These are phyloP conservation scores for Perognathus longimembris DNA, from an alignment of 2,113 vertebrate species.

Conservation along the genomic window DNA sequence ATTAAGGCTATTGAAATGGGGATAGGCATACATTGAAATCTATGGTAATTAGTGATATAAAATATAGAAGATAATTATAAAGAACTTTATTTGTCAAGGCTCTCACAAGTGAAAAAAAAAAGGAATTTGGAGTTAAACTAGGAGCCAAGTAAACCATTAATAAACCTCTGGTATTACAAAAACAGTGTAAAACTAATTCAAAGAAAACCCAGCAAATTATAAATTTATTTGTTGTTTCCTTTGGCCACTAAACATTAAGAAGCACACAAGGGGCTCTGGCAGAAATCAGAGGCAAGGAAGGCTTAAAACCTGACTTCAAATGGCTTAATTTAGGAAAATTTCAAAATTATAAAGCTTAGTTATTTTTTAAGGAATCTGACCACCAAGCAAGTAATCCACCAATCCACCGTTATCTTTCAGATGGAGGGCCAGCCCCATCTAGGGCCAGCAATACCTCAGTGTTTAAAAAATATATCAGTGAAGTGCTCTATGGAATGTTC, in stretches of 20 bases:
- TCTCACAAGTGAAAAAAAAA: slow-evolving; percentile 29
- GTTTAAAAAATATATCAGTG: slow-evolving; percentile 40
- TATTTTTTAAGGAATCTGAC: slow-evolving; percentile 47
- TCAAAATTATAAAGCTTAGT: slow-evolving; percentile 14
- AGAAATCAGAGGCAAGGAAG: slow-evolving; percentile 15
- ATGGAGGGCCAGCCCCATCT: neutral
- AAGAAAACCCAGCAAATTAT: slow-evolving; percentile 27
- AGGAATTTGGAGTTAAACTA: neutral
- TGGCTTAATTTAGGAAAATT: slow-evolving; percentile 16
- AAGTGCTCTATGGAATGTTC: neutral
- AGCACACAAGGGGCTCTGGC: neutral
- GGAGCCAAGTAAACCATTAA: neutral
- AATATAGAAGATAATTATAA: slow-evolving; percentile 47
- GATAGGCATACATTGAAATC: neutral
- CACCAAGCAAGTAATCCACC: slow-evolving; percentile 14
- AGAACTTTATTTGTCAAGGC: neutral
- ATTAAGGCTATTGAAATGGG: slow-evolving; percentile 16
- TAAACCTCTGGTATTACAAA: neutral
- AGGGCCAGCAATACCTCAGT: neutral
- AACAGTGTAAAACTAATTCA: slow-evolving; percentile 1
- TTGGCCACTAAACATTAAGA: slow-evolving; percentile 31
- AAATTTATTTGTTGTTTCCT: slow-evolving; percentile 8
- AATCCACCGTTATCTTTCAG: neutral
- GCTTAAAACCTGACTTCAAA: neutral
- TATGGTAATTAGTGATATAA: neutral